Base-by-base conservation (phyloP, 2,113 vertebrate species). In the Rhabdomys dilectus region DNA sequence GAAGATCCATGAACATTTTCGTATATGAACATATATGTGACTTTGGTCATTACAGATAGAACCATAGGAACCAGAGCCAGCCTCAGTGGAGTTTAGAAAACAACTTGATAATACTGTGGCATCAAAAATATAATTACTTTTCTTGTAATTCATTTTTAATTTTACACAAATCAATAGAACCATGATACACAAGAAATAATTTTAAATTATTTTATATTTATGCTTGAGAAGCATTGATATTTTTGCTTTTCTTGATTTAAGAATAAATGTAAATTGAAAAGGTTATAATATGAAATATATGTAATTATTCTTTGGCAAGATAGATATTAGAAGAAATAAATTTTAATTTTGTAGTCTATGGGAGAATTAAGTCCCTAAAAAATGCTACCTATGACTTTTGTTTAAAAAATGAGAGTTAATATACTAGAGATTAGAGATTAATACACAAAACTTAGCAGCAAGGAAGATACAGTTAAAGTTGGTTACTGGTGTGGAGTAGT, bases 321-420 rank as follows among this genome's bases (percentile, higher is more conserved):
- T 17, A 88, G 60, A 34, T 75, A 5, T 64, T 84, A 3, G 62
- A 92, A 88, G 77, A 88, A 91, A 56, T 95, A 77, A 96, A 85
- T 94, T 92, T 70, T n/a, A 31, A 36, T 51, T 93, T 10, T 76
- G 39, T 70, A 58, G 13, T 64, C 24, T 85, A 6, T 72, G 45
- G 31, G 39, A 81, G 11, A 88, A 36, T 36, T 80, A 92, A 91
- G 19, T 6, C 5, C 4, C 22, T 68, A 19, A 17, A 53, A 42
- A 45, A 93, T 77, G 66, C 53, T 75, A 45, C 72, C 82, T 34
- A 48, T 56, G 51, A 56, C n/a, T 85, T 86, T 66, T 42, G n/a
- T 24, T 77, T 92, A 26, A 91, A 64, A 95, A 93, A 89, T 92
- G 21, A 34, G 53, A 77, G 56, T 76, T 94, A 85, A 95, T 87